Conservation (phyloP, 2,888 invertebrate genomes). For the Hermodice carunculata region DNA sequence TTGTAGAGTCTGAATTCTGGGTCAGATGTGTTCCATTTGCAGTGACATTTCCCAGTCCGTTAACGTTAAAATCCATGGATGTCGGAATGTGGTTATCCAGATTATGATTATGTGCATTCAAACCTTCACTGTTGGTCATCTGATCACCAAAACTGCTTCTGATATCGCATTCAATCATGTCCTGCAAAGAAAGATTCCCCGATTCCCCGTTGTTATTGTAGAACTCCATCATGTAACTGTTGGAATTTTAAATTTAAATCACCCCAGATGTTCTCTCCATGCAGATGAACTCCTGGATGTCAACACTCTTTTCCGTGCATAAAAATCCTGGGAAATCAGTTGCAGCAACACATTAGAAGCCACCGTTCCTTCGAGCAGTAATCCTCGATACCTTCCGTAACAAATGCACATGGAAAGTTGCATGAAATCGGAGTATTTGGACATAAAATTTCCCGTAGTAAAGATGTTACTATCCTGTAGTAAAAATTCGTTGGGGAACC, state of each 20-base stretch:
- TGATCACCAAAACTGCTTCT: too few species aligned
- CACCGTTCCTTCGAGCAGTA: too few species aligned
- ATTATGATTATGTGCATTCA: too few species aligned
- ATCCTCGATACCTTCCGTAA: too few species aligned
- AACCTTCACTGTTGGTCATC: too few species aligned
- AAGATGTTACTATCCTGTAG: slow-evolving; percentile 17
- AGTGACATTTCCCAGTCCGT: too few species aligned
- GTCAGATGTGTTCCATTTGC: too few species aligned
- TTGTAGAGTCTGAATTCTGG: neutral
- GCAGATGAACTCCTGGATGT: neutral
- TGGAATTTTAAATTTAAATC: slow-evolving; percentile 28
- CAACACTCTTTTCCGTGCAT: neutral
- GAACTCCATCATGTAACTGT: slow-evolving; percentile 37
- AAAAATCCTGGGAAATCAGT: too few species aligned
- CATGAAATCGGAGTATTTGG: neutral
- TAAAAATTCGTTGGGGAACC: slow-evolving; percentile 31
- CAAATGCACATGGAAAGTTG: too few species aligned
- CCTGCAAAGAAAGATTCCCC: slow-evolving; percentile 77
- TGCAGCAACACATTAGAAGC: too few species aligned
- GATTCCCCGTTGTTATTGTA: slow-evolving; percentile 22
- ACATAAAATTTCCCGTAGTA: slow-evolving; percentile 23
- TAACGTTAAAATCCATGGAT: too few species aligned
- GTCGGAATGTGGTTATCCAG: too few species aligned
- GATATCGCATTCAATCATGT: slow-evolving; percentile 91
- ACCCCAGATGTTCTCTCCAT: neutral